These are phyloP conservation scores for Drepana falcataria DNA, from an alignment of 2,888 invertebrate genomes.

Conservation along the genomic window DNA sequence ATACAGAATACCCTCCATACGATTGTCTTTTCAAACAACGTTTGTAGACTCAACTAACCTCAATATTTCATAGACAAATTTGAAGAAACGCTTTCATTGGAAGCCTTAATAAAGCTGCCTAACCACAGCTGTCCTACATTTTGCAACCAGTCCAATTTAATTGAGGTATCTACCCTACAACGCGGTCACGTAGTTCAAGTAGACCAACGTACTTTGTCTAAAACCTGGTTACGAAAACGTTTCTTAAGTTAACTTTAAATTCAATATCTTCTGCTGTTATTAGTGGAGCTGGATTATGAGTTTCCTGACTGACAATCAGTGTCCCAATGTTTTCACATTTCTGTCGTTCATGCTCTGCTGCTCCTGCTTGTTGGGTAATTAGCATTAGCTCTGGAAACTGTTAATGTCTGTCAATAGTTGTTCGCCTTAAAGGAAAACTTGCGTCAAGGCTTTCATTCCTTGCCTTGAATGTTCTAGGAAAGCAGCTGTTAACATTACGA, in stretches of 20 bases:
- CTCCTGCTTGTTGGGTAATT: conserved; percentile 17
- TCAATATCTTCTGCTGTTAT: no score
- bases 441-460: background rate
- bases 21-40: no score
- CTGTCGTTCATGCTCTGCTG: conserved; percentile 20
- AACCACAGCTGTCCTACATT: background rate
- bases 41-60: no score
- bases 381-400: conserved; percentile 11
- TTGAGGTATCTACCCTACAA: background rate
- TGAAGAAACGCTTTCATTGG: background rate
- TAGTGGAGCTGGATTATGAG: conserved; percentile 13
- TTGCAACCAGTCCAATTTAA: background rate
- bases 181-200: background rate
- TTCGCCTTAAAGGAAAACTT: background rate
- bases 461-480: background rate
- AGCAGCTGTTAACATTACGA: no score
- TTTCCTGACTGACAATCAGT: conserved; percentile 31
- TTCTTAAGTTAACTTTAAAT: no score
- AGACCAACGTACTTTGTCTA: background rate
- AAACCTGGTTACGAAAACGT: background rate
- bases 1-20: no score
- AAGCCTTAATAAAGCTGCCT: background rate
- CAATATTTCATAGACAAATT: no score
- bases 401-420: background rate
- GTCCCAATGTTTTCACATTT: conserved; percentile 35